A percentile compares a stretch with the other conserved stretches of the same genome.
Evolutionary conservation across 2,888 invertebrate species (phyloP).

Genomic region (Lasioglossum lativentre): DNA sequence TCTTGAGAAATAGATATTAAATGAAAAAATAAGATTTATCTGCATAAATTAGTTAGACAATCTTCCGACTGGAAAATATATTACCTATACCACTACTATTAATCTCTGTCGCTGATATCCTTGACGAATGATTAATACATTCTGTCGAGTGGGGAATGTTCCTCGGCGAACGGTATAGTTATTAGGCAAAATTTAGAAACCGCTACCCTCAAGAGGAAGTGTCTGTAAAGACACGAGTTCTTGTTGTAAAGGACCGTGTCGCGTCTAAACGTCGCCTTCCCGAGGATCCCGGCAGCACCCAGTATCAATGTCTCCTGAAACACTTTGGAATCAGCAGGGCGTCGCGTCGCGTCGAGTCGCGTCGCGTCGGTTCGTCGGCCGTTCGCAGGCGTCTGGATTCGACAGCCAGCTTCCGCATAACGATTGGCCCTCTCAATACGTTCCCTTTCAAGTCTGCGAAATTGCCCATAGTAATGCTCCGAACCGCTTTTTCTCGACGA

Average conservation of each 20-base stretch:
- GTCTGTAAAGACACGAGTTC: conserved; percentile 51
- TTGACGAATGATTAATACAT: not conserved
- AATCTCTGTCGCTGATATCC: not conserved
- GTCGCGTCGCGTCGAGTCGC: conserved; percentile 17
- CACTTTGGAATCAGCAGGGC: conserved; percentile 57
- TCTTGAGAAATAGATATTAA: not conserved
- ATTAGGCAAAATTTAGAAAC: conserved; percentile 42
- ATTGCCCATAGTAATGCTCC: conserved; percentile 15
- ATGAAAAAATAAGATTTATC: not conserved
- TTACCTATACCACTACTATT: too few relatives aligned
- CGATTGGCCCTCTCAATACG: conserved; percentile 19
- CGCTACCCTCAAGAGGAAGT: conserved; percentile 31
- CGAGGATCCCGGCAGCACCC: conserved; percentile 32
- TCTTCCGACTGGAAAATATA: not conserved
- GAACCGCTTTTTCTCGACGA: not conserved
- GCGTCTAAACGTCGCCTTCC: conserved; percentile 66
- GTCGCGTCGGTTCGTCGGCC: conserved; percentile 41
- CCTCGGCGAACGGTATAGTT: not conserved
- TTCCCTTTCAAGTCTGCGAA: conserved; percentile 24
- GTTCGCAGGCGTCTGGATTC: conserved; percentile 54
- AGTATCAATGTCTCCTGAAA: conserved; percentile 57
- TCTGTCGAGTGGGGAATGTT: not conserved
- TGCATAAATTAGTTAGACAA: not conserved
- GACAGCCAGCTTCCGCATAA: conserved; percentile 41
- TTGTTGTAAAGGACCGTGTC: conserved; percentile 48